Percentiles rank a stretch among this genome's conserved stretches.
Evolutionary conservation across 2,113 vertebrate genomes (phyloP).

Genomic region (Stegostoma tigrinum): DNA sequence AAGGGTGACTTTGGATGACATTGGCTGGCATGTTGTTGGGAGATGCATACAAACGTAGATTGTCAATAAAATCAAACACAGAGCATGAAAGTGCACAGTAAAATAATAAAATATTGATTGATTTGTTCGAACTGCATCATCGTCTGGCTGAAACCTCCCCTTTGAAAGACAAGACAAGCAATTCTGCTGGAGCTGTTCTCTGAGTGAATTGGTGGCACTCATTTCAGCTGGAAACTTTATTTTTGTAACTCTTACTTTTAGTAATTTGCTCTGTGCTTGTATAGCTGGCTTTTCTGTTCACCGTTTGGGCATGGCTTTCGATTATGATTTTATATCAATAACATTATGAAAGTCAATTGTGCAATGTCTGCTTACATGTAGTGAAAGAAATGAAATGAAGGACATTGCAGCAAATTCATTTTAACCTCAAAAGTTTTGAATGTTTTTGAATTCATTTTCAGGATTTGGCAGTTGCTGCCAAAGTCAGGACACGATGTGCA

Average conservation of each 20-base stretch:
- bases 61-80: conserved; percentile 11
- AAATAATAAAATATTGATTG: conserved; percentile 35
- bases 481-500: background rate
- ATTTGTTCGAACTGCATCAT: background rate
- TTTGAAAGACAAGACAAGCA: conserved; percentile 8
- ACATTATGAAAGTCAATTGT: background rate
- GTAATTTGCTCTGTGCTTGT: background rate
- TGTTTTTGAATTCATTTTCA: background rate
- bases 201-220: background rate
- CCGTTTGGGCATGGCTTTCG: background rate
- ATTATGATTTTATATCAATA: background rate
- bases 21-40: background rate
- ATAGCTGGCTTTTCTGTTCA: background rate
- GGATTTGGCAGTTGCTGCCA: background rate
- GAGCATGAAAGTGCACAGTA: conserved; percentile 5
- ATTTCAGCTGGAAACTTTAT: background rate
- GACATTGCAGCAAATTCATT: background rate
- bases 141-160: background rate
- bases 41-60: background rate
- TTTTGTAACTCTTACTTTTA: background rate
- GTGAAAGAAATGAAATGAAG: background rate
- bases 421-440: background rate
- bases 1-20: conserved; percentile 27
- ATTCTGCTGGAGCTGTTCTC: background rate
- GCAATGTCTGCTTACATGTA: background rate